Percentiles rank a stretch among this genome's conserved stretches.
These are phyloP conservation scores for Rhynchonema sp. DNA, from an alignment of 2,888 invertebrate species.

Conservation along the genomic window DNA sequence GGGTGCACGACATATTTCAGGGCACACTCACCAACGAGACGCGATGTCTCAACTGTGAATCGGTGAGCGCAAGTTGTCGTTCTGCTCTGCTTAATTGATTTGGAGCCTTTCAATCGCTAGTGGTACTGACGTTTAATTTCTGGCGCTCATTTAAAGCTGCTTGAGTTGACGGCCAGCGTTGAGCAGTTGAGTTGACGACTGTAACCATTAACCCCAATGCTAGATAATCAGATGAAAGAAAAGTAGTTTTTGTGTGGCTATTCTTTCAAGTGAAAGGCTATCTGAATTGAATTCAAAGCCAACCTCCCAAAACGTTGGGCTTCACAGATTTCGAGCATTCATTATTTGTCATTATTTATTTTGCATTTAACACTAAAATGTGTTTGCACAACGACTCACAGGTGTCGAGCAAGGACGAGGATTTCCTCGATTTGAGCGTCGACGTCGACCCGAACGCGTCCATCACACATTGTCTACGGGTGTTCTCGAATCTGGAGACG, in stretches of 20 bases:
- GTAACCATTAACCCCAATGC: too few relatives aligned
- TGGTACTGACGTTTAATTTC: neutral
- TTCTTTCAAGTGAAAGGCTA: too few relatives aligned
- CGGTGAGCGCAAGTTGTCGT: too few relatives aligned
- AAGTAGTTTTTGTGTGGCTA: too few relatives aligned
- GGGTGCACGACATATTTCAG: slow-evolving; percentile 99
- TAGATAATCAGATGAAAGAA: too few relatives aligned
- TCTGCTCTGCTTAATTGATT: neutral
- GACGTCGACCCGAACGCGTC: slow-evolving; percentile 99
- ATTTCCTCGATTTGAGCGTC: slow-evolving; percentile 93
- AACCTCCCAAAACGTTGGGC: too few relatives aligned
- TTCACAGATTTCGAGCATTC: slow-evolving; percentile 2
- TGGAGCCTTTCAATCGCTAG: neutral
- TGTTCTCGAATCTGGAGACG: slow-evolving; percentile 90
- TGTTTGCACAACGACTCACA: slow-evolving; percentile 17
- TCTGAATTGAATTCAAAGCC: too few relatives aligned
- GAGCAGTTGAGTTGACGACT: too few relatives aligned
- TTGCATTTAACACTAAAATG: slow-evolving; percentile 1
- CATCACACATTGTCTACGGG: slow-evolving; percentile 88
- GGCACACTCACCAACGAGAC: slow-evolving; percentile 98
- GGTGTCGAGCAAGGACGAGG: slow-evolving; percentile 91
- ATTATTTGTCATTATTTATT: slow-evolving; percentile 7
- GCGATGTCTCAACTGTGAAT: slow-evolving; percentile 95
- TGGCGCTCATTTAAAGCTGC: too few relatives aligned
- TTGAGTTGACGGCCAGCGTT: too few relatives aligned